Percentiles rank a stretch among this genome's conserved stretches.
Evolutionary conservation across 2,797 vertebrate species (phyloP).

Genomic region (Macropus fuliginosus): DNA sequence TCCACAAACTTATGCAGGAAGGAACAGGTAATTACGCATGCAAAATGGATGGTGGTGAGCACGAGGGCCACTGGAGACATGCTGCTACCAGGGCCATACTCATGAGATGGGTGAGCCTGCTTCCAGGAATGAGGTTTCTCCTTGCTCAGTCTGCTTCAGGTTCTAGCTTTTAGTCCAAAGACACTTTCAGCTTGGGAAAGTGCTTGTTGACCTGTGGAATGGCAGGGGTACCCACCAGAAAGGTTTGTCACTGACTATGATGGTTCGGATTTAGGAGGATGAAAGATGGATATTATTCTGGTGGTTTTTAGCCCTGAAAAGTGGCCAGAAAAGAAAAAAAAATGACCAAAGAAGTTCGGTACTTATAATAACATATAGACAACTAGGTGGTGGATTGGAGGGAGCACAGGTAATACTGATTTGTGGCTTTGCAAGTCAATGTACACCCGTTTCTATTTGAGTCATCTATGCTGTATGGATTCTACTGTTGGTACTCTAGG

Average conservation of each 20-base stretch:
- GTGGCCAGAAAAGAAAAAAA: background rate
- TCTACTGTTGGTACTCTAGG: background rate
- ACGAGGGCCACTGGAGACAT: background rate
- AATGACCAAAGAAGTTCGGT: background rate
- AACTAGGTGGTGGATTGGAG: background rate
- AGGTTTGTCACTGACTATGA: background rate
- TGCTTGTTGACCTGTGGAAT: background rate
- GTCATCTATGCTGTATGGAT: background rate
- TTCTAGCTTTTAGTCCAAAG: no score
- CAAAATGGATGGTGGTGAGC: background rate
- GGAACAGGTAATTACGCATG: constrained; percentile 7
- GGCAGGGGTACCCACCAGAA: no score
- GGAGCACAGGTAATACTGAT: background rate
- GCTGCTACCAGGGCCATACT: background rate
- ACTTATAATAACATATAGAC: background rate
- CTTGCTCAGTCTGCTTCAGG: constrained; percentile 15
- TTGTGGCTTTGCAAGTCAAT: background rate
- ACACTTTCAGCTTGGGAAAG: background rate
- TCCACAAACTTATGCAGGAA: constrained; percentile 16
- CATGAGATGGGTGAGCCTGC: background rate
- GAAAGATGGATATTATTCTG: background rate
- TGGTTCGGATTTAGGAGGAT: background rate
- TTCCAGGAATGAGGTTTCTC: background rate
- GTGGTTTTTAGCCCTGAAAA: background rate
- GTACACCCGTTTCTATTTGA: background rate